phyloP scores from a whole-genome alignment of 2,113 vertebrate species.

The Mustelus asterias region DNA sequence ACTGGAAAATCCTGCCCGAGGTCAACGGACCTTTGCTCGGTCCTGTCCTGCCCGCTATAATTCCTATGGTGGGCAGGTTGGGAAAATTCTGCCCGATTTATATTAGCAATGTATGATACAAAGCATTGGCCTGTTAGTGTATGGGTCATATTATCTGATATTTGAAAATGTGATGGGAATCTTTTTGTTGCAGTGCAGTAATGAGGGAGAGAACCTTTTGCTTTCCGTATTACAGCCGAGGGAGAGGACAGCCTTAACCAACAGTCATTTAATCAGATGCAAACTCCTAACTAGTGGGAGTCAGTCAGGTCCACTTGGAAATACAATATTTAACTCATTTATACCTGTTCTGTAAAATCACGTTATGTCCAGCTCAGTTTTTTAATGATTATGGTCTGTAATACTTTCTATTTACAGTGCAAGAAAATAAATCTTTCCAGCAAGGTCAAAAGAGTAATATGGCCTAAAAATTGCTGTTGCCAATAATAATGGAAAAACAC shows the following conservation, averaged over 20 bases:
- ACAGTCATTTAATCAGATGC: not conserved
- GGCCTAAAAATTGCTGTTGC: not conserved
- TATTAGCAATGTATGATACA: not conserved
- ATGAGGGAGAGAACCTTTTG: not conserved
- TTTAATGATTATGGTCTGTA: not conserved
- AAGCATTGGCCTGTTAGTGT: not conserved
- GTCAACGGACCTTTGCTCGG: too few species aligned
- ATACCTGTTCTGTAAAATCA: not conserved
- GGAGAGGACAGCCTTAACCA: not conserved
- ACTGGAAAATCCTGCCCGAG: too few species aligned
- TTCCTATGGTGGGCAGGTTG: too few species aligned
- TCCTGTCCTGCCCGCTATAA: too few species aligned
- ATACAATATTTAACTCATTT: not conserved
- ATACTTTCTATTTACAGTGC: not conserved
- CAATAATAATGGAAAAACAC: not conserved
- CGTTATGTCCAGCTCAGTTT: not conserved
- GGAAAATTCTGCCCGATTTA: not conserved
- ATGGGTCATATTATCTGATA: not conserved
- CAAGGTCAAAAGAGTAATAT: not conserved
- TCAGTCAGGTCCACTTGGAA: not conserved
- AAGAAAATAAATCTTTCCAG: slow-evolving; percentile 6
- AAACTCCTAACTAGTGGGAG: not conserved
- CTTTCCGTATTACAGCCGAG: not conserved
- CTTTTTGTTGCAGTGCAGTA: not conserved
- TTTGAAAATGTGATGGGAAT: not conserved